Conservation (phyloP, 2,797 vertebrate species). For the Miichthys miiuy region DNA sequence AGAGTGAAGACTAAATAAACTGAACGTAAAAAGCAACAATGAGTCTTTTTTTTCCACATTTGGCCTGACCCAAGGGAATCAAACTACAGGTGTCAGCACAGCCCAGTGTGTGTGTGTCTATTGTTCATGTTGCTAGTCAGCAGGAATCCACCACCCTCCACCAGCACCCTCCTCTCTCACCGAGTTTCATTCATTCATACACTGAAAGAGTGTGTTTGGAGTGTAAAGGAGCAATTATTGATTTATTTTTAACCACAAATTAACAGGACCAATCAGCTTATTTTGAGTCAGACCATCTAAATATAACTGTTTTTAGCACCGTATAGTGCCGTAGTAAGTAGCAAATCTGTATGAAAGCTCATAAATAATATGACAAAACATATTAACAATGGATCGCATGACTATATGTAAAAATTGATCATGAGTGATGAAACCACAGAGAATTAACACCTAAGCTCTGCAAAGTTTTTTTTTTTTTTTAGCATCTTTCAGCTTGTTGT, state of each 20-base stretch:
- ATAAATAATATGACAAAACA: background rate
- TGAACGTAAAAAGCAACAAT: constrained; percentile 44
- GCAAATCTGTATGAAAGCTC: background rate
- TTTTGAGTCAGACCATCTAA: background rate
- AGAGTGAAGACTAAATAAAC: constrained; percentile 24
- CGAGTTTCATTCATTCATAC: constrained; percentile 11
- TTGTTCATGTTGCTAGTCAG: constrained; percentile 57
- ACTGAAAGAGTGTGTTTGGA: background rate
- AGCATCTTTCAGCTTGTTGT: background rate
- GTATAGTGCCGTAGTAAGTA: background rate
- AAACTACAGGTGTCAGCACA: constrained; percentile 45
- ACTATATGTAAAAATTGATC: no score
- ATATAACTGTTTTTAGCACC: background rate
- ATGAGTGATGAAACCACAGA: background rate
- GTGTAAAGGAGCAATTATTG: background rate
- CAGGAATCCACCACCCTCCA: constrained; percentile 39
- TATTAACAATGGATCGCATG: no score
- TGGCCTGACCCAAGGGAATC: constrained; percentile 20
- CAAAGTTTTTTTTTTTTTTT: background rate
- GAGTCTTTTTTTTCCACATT: background rate
- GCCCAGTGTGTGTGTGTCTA: constrained; percentile 34
- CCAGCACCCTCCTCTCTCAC: constrained; percentile 8
- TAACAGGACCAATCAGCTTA: background rate
- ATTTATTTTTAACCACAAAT: background rate
- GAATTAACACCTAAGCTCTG: background rate